A percentile compares a stretch with the other conserved stretches of the same genome.
Conservation (phyloP, 2,888 invertebrate genomes). For the Brenthis hecate region DNA sequence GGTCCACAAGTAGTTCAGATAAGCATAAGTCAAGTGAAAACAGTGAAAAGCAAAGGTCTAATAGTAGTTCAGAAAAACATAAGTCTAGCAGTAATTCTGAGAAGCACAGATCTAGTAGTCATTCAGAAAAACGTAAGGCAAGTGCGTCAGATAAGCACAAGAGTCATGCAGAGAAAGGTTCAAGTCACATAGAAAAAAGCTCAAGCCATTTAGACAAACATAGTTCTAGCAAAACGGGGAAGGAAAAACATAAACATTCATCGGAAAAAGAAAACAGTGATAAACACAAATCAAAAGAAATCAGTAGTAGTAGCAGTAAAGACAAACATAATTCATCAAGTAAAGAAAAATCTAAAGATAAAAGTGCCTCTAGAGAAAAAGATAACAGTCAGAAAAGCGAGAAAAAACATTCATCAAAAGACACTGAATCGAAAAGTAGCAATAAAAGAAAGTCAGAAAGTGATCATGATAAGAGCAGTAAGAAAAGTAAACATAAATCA, state of each 20-base stretch:
- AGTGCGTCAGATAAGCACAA: conserved; percentile 51
- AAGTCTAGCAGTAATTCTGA: conserved; percentile 55
- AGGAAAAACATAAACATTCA: conserved; percentile 54
- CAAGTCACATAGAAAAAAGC: conserved; percentile 51
- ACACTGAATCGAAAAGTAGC: conserved; percentile 55
- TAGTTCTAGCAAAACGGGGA: conserved; percentile 48
- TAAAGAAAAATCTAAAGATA: conserved; percentile 67
- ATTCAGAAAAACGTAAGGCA: conserved; percentile 56
- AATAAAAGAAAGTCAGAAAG: conserved; percentile 57
- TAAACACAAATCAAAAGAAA: conserved; percentile 58
- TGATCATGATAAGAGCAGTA: conserved; percentile 48
- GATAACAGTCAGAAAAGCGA: conserved; percentile 64
- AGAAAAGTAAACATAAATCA: conserved; percentile 62
- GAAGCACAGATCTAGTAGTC: conserved; percentile 50
- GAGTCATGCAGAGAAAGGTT: conserved; percentile 50
- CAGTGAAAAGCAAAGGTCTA: conserved; percentile 43
- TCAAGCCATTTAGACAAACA: conserved; percentile 47
- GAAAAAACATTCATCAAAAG: conserved; percentile 62
- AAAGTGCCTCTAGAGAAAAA: conserved; percentile 67
- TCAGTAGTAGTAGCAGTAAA: conserved; percentile 51
- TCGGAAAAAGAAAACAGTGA: conserved; percentile 58
- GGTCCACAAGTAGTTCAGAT: conserved; percentile 46
- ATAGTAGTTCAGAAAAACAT: conserved; percentile 54
- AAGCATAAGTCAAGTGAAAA: conserved; percentile 49
- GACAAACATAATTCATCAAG: conserved; percentile 67